Percentiles rank a stretch among this genome's conserved stretches.
phyloP scores from a whole-genome alignment of 2,888 invertebrate genomes.

The Troides helena region DNA sequence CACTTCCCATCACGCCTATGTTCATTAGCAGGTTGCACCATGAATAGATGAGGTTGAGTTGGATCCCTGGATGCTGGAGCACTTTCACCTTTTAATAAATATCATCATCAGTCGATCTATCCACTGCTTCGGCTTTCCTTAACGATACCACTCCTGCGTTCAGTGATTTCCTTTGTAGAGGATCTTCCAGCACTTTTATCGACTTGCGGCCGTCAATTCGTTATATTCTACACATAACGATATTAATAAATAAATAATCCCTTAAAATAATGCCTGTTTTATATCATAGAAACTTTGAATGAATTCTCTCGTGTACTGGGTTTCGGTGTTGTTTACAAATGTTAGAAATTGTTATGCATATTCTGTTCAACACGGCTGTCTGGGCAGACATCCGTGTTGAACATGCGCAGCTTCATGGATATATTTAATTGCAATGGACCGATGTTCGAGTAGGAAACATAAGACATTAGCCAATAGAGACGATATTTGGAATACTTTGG shows the following conservation, averaged over 20 bases:
- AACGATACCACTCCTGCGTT: too few relatives aligned
- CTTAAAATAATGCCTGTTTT: background rate
- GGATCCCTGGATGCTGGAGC: too few relatives aligned
- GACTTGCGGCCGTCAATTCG: background rate
- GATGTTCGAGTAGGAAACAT: conserved; percentile 16
- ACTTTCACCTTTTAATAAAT: too few relatives aligned
- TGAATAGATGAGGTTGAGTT: too few relatives aligned
- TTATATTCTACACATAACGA: background rate
- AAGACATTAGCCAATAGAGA: conserved; percentile 31
- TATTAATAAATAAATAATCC: background rate
- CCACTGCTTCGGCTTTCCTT: too few relatives aligned
- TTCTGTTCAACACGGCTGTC: conserved; percentile 1
- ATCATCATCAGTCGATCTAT: too few relatives aligned
- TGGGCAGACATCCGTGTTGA: background rate
- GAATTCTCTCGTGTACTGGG: background rate
- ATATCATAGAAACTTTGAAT: background rate
- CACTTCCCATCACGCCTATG: too few relatives aligned
- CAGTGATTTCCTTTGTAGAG: too few relatives aligned
- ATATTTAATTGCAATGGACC: conserved; percentile 13
- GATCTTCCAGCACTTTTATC: too few relatives aligned
- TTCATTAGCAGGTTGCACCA: too few relatives aligned
- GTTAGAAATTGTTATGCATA: conserved; percentile 12
- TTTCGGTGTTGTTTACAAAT: conserved; percentile 13
- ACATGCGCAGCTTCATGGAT: conserved; percentile 4
- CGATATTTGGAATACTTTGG: conserved; percentile 41